Conservation (phyloP, 2,888 invertebrate species). For the Drosophila eohydei region DNA sequence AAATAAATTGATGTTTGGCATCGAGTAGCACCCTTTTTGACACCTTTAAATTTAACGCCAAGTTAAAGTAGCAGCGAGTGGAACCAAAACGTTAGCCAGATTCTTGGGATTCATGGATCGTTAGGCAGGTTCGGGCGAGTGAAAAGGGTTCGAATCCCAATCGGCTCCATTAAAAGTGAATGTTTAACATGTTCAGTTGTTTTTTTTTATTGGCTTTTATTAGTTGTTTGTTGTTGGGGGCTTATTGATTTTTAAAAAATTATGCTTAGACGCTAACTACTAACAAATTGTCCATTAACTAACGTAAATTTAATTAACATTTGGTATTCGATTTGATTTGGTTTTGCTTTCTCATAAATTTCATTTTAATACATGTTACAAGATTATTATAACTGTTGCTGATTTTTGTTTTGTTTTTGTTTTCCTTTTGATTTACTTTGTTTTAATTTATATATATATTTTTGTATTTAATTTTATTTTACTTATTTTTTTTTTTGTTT, state of each 20-base stretch:
- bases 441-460: constrained; percentile 13
- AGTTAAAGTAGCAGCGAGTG: constrained; percentile 23
- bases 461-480: constrained; percentile 21
- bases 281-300: constrained; percentile 81
- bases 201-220: constrained; percentile 10
- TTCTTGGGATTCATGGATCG: constrained; percentile 24
- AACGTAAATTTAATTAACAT: constrained; percentile 77
- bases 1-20: not conserved
- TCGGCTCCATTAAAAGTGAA: constrained; percentile 3
- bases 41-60: constrained; percentile 37
- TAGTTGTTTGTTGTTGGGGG: constrained; percentile 29
- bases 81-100: constrained; percentile 7
- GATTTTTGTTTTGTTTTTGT: constrained; percentile 10
- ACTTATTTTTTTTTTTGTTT: constrained; percentile 19
- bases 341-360: constrained; percentile 36
- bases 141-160: not conserved
- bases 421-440: constrained; percentile 26
- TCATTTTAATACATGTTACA: constrained; percentile 67
- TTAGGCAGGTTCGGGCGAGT: constrained; percentile 15
- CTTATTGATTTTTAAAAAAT: constrained; percentile 78
- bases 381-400: constrained; percentile 47
- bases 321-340: constrained; percentile 25
- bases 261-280: constrained; percentile 76
- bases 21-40: constrained; percentile 11
- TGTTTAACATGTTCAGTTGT: constrained; percentile 17